Percentiles rank a stretch among this genome's conserved stretches.
Evolutionary conservation across 2,113 vertebrate species (phyloP).

Genomic region (Vulpes vulpes): DNA sequence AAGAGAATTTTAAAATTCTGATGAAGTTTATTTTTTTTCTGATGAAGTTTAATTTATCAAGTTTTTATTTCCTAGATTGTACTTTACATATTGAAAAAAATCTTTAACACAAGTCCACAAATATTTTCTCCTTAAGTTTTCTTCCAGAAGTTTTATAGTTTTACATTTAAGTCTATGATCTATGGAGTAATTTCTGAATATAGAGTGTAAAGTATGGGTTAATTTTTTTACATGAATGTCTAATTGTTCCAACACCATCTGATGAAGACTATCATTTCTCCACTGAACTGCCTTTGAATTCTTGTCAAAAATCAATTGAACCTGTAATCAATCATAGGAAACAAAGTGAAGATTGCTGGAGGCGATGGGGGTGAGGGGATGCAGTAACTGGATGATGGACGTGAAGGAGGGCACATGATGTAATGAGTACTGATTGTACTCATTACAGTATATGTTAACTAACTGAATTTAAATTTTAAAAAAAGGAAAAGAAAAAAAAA

Average conservation of each 20-base stretch:
- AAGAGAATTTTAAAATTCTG: background rate
- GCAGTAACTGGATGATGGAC: background rate
- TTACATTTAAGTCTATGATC: background rate
- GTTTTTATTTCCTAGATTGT: constrained; percentile 6
- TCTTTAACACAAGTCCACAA: background rate
- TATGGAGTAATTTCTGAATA: background rate
- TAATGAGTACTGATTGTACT: background rate
- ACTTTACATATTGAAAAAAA: background rate
- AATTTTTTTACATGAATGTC: background rate
- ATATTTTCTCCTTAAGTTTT: background rate
- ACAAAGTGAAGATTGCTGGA: background rate
- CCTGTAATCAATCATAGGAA: background rate
- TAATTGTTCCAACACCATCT: background rate
- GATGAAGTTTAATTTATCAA: background rate
- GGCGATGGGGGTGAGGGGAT: background rate
- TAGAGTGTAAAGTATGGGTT: background rate
- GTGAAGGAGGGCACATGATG: background rate
- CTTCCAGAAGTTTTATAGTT: background rate
- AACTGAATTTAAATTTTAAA: background rate
- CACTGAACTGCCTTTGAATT: background rate
- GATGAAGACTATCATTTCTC: background rate
- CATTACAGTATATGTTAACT: background rate
- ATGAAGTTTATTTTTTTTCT: background rate
- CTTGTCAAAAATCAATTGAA: background rate
- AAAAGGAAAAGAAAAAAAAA: background rate